Evolutionary conservation across 2,113 vertebrate genomes (phyloP), one percentile per base, ranked within the genome.

Genomic region (Mesembrinibis cayennensis): DNA sequence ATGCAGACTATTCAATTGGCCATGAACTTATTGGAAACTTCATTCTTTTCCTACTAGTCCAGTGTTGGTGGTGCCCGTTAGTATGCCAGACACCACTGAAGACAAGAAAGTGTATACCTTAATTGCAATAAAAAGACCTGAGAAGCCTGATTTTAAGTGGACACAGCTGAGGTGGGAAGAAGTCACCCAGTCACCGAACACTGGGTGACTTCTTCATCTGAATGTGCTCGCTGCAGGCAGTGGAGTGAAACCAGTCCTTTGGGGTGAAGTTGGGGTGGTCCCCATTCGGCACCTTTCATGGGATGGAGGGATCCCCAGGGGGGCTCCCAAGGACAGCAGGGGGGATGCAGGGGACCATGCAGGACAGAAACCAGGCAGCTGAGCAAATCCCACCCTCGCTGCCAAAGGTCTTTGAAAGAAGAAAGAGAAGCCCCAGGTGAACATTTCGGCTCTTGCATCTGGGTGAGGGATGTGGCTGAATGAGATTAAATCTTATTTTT

Each of bases 371-470:
- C 6, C 32, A 7, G 8, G 6, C 30, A 22, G 5, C 2, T 3
- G 25, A 23, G 30, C 29, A 49, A 32, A n/a, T 23, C 42, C 40
- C 44, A 36, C 16, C 32, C 17, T n/a, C 1, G 5, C 27, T 47
- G 36, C 22, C 63, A 22, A 19, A 30, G 36, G 12, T 3, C 56
- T 40, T 20, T 11, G 30, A 2, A 16, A 55, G 85, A 23, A 36
- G 53, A 16, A 19, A 17, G 52, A 42, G 86, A 45, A 61, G 26
- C 16, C 21, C 15, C 61, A 25, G 61, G 40, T 23, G 47, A n/a
- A 32, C 13, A 2, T 15, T 10, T 8, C 49, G 21, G 53, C 27
- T 49, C 49, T 25, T 0, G 0, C 14, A 0, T 3, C 7, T 7
- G 45, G 82, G 25, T 2, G 17, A 22, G 32, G 22, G 32, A 17